Percentiles rank a stretch among this genome's conserved stretches.
Evolutionary conservation across 2,797 vertebrate genomes (phyloP).

Genomic region (Lacerta agilis): DNA sequence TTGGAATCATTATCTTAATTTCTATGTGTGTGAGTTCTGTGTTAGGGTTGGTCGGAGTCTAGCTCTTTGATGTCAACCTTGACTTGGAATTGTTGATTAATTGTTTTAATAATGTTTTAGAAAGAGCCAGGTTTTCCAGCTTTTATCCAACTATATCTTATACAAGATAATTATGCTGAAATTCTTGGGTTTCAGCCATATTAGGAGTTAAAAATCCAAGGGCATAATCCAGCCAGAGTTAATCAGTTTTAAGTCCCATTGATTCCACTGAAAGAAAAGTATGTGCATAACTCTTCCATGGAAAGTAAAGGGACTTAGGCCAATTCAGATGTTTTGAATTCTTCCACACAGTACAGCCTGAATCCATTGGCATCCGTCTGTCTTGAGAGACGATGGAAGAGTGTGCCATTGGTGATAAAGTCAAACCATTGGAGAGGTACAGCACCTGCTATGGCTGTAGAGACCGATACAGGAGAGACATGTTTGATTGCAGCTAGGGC

Average conservation of each 20-base stretch:
- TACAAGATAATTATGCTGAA: conserved; percentile 29
- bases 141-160: conserved; percentile 6
- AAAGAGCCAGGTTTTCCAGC: conserved; percentile 19
- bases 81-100: conserved; percentile 1
- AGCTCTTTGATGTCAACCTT: conserved; percentile 12
- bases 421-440: too few species aligned
- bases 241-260: conserved; percentile 11
- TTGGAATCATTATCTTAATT: not conserved
- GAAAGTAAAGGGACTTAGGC: not conserved
- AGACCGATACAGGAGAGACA: too few species aligned
- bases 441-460: too few species aligned
- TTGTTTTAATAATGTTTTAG: conserved; percentile 13
- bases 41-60: not conserved
- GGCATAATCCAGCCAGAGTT: not conserved
- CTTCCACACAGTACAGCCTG: not conserved
- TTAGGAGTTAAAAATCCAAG: not conserved
- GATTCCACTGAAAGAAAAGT: not conserved
- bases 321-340: not conserved
- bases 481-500: too few species aligned
- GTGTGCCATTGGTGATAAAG: too few species aligned
- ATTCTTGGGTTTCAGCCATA: conserved; percentile 4
- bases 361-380: too few species aligned
- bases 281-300: not conserved
- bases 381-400: too few species aligned
- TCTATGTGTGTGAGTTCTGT: not conserved